Evolutionary conservation across 2,797 vertebrate species (phyloP).

Genomic region (Sardinella longiceps): DNA sequence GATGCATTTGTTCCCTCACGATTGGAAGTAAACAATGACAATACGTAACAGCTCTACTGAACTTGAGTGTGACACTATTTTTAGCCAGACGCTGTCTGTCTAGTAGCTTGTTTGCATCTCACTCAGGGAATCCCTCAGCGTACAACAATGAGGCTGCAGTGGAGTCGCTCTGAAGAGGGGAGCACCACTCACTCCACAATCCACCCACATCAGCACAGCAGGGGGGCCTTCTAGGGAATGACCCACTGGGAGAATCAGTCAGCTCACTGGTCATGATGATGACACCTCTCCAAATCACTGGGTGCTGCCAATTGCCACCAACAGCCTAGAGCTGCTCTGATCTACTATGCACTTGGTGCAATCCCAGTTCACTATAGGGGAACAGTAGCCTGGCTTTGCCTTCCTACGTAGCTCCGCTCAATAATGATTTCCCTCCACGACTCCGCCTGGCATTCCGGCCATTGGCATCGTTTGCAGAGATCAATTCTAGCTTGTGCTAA

Average conservation of each 20-base stretch:
- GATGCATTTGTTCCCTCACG: too few relatives aligned
- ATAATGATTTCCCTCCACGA: too few relatives aligned
- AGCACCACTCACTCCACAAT: not conserved
- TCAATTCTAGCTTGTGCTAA: too few relatives aligned
- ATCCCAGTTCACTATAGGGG: not conserved
- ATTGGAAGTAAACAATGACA: not conserved
- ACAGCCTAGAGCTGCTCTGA: not conserved
- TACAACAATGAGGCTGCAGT: not conserved
- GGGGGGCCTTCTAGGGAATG: not conserved
- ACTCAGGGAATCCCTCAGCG: not conserved
- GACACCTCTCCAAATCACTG: not conserved
- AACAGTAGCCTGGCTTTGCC: too few relatives aligned
- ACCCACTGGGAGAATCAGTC: not conserved
- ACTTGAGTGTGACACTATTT: not conserved
- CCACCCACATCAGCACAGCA: not conserved
- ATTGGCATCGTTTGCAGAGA: too few relatives aligned
- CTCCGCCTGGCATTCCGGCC: too few relatives aligned
- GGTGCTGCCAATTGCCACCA: not conserved
- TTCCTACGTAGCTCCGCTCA: too few relatives aligned
- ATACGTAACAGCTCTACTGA: not conserved
- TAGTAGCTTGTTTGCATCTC: not conserved
- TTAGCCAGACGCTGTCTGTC: slow-evolving; percentile 9
- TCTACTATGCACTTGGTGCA: not conserved
- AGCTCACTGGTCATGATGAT: not conserved
- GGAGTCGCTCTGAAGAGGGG: not conserved